Evolutionary conservation across 2,113 vertebrate species (phyloP).

Genomic region (Semnornis frantzii): DNA sequence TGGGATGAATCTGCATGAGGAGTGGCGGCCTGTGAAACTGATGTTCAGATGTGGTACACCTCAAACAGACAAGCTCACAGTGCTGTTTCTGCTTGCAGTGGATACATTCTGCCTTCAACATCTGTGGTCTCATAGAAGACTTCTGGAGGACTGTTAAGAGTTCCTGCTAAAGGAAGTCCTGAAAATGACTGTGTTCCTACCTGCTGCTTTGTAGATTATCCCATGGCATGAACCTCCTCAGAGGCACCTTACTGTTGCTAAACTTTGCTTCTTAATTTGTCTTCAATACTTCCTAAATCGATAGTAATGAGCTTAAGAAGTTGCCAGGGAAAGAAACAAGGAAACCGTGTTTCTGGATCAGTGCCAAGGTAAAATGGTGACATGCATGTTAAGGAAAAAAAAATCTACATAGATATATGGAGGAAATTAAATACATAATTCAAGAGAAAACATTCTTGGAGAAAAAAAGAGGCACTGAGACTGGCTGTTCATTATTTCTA

Average conservation of each 20-base stretch:
- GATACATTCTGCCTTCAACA: background rate
- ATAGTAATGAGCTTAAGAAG: slow-evolving; percentile 36
- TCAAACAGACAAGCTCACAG: fast-evolving
- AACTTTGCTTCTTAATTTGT: slow-evolving; percentile 25
- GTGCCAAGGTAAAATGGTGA: background rate
- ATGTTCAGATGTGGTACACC: background rate
- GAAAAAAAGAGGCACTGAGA: background rate
- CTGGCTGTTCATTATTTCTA: background rate
- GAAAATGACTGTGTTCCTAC: background rate
- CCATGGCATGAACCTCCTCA: background rate
- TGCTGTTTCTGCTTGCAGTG: background rate
- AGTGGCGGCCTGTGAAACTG: background rate
- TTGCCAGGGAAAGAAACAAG: slow-evolving; percentile 12
- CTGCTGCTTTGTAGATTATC: background rate
- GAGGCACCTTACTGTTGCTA: background rate
- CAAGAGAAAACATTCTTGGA: background rate
- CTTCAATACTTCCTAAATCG: background rate
- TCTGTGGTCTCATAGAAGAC: background rate
- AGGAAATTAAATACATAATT: slow-evolving; percentile 7
- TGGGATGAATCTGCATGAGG: background rate
- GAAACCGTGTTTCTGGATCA: background rate
- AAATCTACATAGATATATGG: background rate
- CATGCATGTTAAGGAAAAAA: background rate
- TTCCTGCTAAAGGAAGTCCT: background rate
- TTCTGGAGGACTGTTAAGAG: background rate